Base-by-base conservation (phyloP, 2,888 invertebrate species). In the Fabriciana adippe region DNA sequence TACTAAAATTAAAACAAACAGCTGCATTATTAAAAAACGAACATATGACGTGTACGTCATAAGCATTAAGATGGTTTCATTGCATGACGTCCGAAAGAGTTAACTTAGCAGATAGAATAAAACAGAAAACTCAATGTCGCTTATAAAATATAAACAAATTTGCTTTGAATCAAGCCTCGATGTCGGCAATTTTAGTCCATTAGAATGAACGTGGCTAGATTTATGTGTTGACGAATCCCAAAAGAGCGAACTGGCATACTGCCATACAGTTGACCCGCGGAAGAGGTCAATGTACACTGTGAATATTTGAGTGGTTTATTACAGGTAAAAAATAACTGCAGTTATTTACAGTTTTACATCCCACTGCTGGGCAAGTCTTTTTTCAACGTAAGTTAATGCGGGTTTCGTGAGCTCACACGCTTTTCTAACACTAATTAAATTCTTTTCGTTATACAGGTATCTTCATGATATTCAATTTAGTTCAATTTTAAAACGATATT, bases 251-350 rank as follows among this genome's bases (percentile, higher is more conserved):
- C 50, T 82, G 81, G 81, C 81, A 67, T 18, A n/a, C 51, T 55
- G 81, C 82, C 82, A 79, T 65, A 64, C 68, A 72, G 74, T 74
- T 75, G 83, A 80, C 83, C 82, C 73, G 81, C 70, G 77, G 81
- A 63, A 21, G 70, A 73, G 83, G 80, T 70, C 72, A 68, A 68
- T 70, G 78, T 62, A 76, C 82, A 70, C 68, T 69, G 70, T 60
- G 69, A 11, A 45, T 47, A 56, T 62, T 62, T 51, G 21, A 55
- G 50, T 26, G 50, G 18, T 61, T 53, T 61, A 61, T 61, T 51
- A 53, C 35, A 63, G 63, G 54, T 63, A 63, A 26, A 13, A 51
- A 59, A n/a, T 14, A 3, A 15, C n/a, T 16, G 16, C 41, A 55
- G 5, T n/a, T n/a, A 55, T 6, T 16, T 16, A 11, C 13, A 55